phyloP scores from a whole-genome alignment of 1,140 invertebrate species.

The Eumeta japonica region DNA sequence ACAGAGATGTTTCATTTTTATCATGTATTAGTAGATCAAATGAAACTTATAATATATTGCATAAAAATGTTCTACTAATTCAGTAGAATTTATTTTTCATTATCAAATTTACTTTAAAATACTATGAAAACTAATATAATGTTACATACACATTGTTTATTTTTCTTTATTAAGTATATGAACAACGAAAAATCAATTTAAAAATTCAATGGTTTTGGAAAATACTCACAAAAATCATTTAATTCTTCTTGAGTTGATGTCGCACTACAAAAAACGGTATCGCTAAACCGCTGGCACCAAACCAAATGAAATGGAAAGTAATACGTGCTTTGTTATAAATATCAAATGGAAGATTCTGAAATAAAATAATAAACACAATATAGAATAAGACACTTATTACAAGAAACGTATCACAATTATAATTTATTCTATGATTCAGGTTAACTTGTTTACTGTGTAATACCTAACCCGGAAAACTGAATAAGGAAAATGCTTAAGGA shows the following conservation, averaged over 20 bases:
- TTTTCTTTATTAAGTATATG: background rate
- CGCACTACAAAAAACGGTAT: conserved; percentile 72
- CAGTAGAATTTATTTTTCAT: background rate
- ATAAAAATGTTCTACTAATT: background rate
- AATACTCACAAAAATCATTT: background rate
- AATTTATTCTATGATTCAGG: too few relatives aligned
- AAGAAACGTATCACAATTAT: too few relatives aligned
- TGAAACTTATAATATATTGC: too few relatives aligned
- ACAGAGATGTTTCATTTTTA: too few relatives aligned
- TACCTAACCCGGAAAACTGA: too few relatives aligned
- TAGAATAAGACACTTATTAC: too few relatives aligned
- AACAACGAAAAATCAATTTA: background rate
- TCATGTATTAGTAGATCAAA: too few relatives aligned
- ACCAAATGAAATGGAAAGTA: conserved; percentile 66
- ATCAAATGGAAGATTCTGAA: conserved; percentile 76
- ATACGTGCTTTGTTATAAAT: conserved; percentile 68
- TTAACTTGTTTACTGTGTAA: too few relatives aligned
- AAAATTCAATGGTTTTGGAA: background rate
- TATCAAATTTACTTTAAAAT: background rate
- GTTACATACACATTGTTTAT: too few relatives aligned
- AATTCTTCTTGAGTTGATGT: conserved; percentile 70
- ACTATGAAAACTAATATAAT: background rate
- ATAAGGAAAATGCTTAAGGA: too few relatives aligned
- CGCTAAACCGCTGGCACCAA: conserved; percentile 69
- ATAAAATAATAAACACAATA: conserved; percentile 19